Evolutionary conservation across 2,797 vertebrate species (phyloP), one percentile per base, ranked within the genome.

Genomic region (Hyperoplus lanceolatus): DNA sequence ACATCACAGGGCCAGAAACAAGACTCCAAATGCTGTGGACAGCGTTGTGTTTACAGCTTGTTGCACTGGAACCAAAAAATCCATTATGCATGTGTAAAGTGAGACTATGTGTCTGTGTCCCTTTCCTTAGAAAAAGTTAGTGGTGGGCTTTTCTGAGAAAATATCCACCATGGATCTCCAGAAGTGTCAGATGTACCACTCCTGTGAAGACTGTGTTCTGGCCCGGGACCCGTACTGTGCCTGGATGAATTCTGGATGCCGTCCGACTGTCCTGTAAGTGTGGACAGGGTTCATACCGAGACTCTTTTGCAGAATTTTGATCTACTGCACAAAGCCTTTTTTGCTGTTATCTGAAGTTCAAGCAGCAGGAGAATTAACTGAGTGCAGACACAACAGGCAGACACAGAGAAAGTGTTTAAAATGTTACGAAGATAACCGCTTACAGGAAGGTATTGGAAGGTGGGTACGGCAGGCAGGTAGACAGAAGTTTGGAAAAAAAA

Each of bases 201-300:
- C 93, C 51, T 96, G 96, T 75, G 68, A 70, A 41, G 91, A 92
- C 0, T 96, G 96, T 65, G 90, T 96, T 55, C 88, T 96, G 81
- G 93, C 95, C 3, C 92, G 92, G 7, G 95, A 96, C 54, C 96
- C 96, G 0, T 95, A 96, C 89, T 96, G 96, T 67, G 90, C 93
- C 18, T 96, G 96, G 96, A 93, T 90, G 1, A 0, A 72, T 41
- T 53, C 10, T 46, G 91, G 91, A 70, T 96, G 96, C 83, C 75
- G 38, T 2, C 77, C 93, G 0, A 86, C 89, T 70, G 73, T 71
- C 15, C 63, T 1, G 95, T 95, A 88, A 88, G 90, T 82, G 10
- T 48, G 38, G 14, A 71, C n/a, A 10, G 13, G 15, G 3, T 63
- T 60, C 10, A 41, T 16, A 65, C 29, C 21, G 49, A 61, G 43